Evolutionary conservation across 2,113 vertebrate species (phyloP), one percentile per base, ranked within the genome.

Genomic region (Syngnathus typhle): DNA sequence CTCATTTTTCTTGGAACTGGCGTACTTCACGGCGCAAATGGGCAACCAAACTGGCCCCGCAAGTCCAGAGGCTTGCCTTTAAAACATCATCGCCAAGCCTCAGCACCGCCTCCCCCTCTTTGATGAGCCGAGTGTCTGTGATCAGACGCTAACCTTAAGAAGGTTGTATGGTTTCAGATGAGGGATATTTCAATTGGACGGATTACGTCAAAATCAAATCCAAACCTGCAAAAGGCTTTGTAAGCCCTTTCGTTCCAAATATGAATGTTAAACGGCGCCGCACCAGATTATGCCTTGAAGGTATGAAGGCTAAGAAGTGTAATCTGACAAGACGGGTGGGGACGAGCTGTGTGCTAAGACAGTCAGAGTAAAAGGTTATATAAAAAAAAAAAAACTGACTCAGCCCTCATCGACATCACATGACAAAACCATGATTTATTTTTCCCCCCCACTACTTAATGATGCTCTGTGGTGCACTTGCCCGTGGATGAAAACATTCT

Each of bases 331-430:
- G 62, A 75, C 63, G 23, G 52, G 21, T 32, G 4, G 39, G 19
- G 19, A 9, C n/a, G 19, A 9, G 7, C 18, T 51, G 37, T 55
- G 37, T 27, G 62, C 67, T 62, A 58, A 54, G 37, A 2, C 21
- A 47, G 5, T 13, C 21, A 4, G 41, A 27, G 21, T 37, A 12
- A 37, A 38, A 60, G 16, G 18, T 60, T 36, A 18, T 3, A 7
- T 10, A 41, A 41, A 41, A 11, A 43, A 43, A 43, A 43, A 41
- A 51, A 76, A 56, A 68, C 55, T 15, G 54, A 46, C 67, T 71
- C 65, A 43, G 32, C 39, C 51, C 47, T 71, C 66, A 82, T 80
- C 68, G 75, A 83, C 84, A 87, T 84, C 72, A 77, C 74, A 85
- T 85, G 75, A 73, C 64, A 72, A 71, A 68, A 70, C 71, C 65